A percentile compares a stretch with the other conserved stretches of the same genome.
These are phyloP conservation scores for Callithrix jacchus DNA, from an alignment of 2,113 vertebrate genomes.

Conservation along the genomic window DNA sequence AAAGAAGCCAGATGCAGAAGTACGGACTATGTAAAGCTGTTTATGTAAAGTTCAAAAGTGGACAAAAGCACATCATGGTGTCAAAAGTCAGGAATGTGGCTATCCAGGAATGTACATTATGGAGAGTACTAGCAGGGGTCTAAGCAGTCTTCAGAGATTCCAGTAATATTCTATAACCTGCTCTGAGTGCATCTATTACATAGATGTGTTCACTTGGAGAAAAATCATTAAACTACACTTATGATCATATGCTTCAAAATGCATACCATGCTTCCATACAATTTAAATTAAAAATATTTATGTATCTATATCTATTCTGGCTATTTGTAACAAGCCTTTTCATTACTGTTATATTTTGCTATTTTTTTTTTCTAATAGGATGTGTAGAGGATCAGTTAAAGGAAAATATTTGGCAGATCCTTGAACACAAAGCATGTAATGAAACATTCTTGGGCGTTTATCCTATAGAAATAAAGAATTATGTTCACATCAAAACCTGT, in stretches of 20 bases:
- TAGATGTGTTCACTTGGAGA: background rate
- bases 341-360: background rate
- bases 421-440: background rate
- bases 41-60: background rate
- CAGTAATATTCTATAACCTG: background rate
- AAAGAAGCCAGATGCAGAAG: background rate
- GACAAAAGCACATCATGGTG: background rate
- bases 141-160: background rate
- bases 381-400: background rate
- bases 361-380: background rate
- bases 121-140: rapidly evolving
- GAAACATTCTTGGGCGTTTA: background rate
- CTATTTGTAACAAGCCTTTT: background rate
- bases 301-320: background rate
- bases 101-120: background rate
- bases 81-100: background rate
- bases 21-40: background rate
- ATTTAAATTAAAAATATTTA: background rate
- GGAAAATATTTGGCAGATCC: background rate
- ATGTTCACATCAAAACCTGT: background rate
- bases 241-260: background rate
- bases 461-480: background rate
- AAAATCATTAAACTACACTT: background rate
- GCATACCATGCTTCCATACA: background rate
- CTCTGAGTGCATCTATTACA: background rate